Conservation (phyloP, 2,113 vertebrate genomes). For the Arothron firmamentum region DNA sequence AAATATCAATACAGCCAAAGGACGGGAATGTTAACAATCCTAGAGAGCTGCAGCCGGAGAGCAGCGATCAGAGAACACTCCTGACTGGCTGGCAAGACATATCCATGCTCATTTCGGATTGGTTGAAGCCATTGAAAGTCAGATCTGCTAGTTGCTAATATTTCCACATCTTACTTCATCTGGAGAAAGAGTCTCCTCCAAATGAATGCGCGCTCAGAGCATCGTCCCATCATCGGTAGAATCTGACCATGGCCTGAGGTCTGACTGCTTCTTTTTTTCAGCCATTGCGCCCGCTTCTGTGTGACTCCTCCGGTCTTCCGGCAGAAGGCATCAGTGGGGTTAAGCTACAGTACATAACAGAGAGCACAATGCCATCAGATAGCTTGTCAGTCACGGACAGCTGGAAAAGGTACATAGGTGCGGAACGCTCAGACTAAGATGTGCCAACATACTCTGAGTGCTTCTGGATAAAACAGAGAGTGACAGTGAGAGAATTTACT, state of each 20-base stretch:
- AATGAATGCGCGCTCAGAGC: neutral
- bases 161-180: too few relatives aligned
- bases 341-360: slow-evolving; percentile 53
- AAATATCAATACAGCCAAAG: slow-evolving; percentile 89
- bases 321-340: slow-evolving; percentile 40
- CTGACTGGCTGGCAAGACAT: too few relatives aligned
- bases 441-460: slow-evolving; percentile 61
- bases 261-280: neutral
- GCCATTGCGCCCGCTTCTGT: slow-evolving; percentile 18
- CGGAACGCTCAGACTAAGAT: slow-evolving; percentile 41
- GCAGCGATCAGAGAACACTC: too few relatives aligned
- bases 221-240: neutral
- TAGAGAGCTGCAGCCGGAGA: slow-evolving; percentile 27
- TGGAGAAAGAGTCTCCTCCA: too few relatives aligned
- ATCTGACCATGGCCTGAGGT: neutral
- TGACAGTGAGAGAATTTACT: slow-evolving; percentile 80
- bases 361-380: slow-evolving; percentile 61
- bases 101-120: too few relatives aligned
- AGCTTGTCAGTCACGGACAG: slow-evolving; percentile 61
- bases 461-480: slow-evolving; percentile 66
- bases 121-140: too few relatives aligned
- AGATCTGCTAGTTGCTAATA: too few relatives aligned
- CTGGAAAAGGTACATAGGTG: slow-evolving; percentile 34
- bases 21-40: slow-evolving; percentile 82
- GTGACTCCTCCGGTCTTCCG: slow-evolving; percentile 32